These are phyloP conservation scores for Trissoscelio sp. DNA, from an alignment of 2,888 invertebrate species.

Conservation along the genomic window DNA sequence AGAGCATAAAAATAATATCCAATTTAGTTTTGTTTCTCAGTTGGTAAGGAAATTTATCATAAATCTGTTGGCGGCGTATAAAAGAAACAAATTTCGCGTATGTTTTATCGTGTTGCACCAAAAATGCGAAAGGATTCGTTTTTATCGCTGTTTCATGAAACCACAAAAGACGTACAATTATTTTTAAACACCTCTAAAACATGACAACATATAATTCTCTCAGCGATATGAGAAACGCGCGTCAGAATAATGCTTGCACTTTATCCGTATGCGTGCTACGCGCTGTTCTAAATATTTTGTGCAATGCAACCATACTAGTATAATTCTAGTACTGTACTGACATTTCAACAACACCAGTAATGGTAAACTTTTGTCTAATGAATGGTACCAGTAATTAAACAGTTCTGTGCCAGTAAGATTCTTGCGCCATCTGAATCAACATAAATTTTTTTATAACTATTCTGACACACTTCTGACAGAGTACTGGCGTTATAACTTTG, in stretches of 20 bases:
- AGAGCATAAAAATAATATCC: too few species aligned
- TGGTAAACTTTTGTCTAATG: too few species aligned
- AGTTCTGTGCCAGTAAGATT: too few species aligned
- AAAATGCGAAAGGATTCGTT: not conserved
- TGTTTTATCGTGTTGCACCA: not conserved
- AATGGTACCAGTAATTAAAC: too few species aligned
- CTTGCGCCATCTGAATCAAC: too few species aligned
- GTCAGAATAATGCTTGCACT: not conserved
- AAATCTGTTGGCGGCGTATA: not conserved
- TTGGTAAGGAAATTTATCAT: not conserved
- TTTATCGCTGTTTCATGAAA: constrained; percentile 9
- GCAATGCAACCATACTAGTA: too few species aligned
- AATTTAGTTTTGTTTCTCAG: too few species aligned
- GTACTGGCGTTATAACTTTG: too few species aligned
- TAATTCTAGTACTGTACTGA: too few species aligned
- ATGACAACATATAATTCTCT: not conserved
- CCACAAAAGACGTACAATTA: constrained; percentile 17
- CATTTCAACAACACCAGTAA: too few species aligned
- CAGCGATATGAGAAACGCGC: not conserved
- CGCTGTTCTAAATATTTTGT: not conserved
- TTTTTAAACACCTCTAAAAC: constrained; percentile 8
- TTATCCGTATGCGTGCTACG: not conserved
- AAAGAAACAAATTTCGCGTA: not conserved
- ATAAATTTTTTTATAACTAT: too few species aligned
- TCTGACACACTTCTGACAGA: too few species aligned